Evolutionary conservation across 2,888 invertebrate species (phyloP), one percentile per base, ranked within the genome.

Genomic region (Cryptus viduatorius): DNA sequence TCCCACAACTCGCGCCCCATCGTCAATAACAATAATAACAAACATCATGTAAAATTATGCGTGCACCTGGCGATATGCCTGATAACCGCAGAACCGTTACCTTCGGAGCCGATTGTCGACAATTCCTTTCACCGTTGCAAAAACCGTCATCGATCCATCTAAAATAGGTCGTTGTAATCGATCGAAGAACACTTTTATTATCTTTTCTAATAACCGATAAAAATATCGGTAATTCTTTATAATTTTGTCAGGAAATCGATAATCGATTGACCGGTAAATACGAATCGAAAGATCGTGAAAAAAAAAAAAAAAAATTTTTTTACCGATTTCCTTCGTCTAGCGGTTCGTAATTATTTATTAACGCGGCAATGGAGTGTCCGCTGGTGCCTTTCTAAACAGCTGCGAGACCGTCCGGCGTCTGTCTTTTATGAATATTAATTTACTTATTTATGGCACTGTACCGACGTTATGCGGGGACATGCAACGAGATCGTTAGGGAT

Each of bases 351-450:
- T 77, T 48, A 80, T 72, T 79, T 64, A 84, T 80, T 72, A 73
- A 84, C 68, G 72, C 72, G 24, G 48, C 76, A 68, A 72, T 64
- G 10, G 75, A 79, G 69, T 53, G 56, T 67, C 53, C 71, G 19
- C 31, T 72, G 50, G 71, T 61, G 80, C 83, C 83, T 84, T 84
- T 84, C 83, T 84, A 84, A 84, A 80, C 46, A 44, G 8, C 77
- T 46, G 67, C 79, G 56, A 71, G 79, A 56, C 68, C 16, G 59
- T 31, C 29, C 56, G 29, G 3, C 68, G 14, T 53, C 16, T 46
- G n/a, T 50, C 24, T 59, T 19, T 59, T 68, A 69, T 69, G 50
- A 19, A 16, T 16, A 8, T 68, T 53, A 44, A 61, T 75, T 19
- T 16, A 56, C 29, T 61, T 50, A 67, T 29, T 31, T 46, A 61